A percentile compares a stretch with the other conserved stretches of the same genome.
phyloP scores from a whole-genome alignment of 1,140 invertebrate species.

The Dendrolimus punctatus region DNA sequence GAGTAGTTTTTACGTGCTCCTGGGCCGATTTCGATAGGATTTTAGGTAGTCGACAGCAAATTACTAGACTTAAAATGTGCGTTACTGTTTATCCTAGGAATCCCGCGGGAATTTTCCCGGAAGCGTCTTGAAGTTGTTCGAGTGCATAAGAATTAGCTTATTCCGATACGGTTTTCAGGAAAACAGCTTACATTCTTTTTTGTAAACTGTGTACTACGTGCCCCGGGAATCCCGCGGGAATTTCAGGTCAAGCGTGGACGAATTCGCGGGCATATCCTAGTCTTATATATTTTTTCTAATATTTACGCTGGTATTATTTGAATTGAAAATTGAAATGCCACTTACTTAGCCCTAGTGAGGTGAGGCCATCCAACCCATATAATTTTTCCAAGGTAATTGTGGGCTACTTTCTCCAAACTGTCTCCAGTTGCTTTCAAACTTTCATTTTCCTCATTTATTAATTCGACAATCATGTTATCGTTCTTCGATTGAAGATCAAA shows the following conservation, averaged over 20 bases:
- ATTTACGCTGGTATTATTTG: not conserved
- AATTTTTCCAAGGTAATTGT: conserved; percentile 79
- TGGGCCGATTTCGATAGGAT: not conserved
- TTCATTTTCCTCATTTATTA: conserved; percentile 59
- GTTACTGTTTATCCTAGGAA: too few relatives aligned
- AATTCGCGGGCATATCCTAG: not conserved
- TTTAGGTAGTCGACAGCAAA: too few relatives aligned
- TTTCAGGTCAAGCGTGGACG: too few relatives aligned
- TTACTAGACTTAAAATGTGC: too few relatives aligned
- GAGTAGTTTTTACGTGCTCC: too few relatives aligned
- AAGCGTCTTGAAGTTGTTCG: too few relatives aligned
- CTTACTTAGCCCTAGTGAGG: conserved; percentile 81
- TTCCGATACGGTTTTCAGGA: too few relatives aligned
- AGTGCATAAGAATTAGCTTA: too few relatives aligned
- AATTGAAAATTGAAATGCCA: conserved; percentile 7
- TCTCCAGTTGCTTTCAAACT: conserved; percentile 16
- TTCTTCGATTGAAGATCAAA: conserved; percentile 87
- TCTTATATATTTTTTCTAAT: not conserved
- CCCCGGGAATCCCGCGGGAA: too few relatives aligned
- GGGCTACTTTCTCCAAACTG: conserved; percentile 67
- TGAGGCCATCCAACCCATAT: conserved; percentile 93
- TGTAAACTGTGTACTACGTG: too few relatives aligned
- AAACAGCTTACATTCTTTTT: too few relatives aligned
- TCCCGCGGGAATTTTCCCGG: too few relatives aligned
- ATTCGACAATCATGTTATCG: conserved; percentile 86